These are phyloP conservation scores for Oreohelix idahoensis DNA, from an alignment of 1,140 invertebrate genomes.

Conservation along the genomic window DNA sequence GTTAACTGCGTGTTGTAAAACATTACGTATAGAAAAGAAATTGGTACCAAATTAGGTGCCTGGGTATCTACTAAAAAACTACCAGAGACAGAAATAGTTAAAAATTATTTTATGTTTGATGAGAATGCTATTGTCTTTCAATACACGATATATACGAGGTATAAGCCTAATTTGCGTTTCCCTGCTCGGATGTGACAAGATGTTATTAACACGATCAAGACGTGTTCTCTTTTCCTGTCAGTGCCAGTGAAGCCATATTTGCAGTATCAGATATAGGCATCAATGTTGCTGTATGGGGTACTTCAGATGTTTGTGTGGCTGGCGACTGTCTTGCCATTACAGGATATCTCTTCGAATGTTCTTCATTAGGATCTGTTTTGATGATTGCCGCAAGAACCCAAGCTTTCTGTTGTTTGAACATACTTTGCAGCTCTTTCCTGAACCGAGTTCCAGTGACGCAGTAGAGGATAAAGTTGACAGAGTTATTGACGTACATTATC, in stretches of 20 bases:
- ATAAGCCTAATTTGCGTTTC: no score
- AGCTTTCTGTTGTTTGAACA: slow-evolving; percentile 21
- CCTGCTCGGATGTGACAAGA: no score
- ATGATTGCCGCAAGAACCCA: neutral
- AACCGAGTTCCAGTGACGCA: slow-evolving; percentile 56
- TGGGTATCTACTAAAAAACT: no score
- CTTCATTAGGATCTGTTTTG: neutral
- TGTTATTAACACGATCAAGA: no score
- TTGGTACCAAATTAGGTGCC: no score
- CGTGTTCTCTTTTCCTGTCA: neutral
- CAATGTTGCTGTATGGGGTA: neutral
- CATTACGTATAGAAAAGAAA: no score
- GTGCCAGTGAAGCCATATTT: neutral
- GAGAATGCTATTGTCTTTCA: no score
- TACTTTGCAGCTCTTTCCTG: slow-evolving; percentile 43
- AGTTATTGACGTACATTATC: slow-evolving; percentile 57
- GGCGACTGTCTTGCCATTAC: neutral
- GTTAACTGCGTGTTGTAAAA: no score
- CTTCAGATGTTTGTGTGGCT: neutral
- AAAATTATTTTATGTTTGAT: no score
- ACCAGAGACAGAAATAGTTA: no score
- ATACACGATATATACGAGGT: no score
- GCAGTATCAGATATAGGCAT: neutral
- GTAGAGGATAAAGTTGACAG: slow-evolving; percentile 62
- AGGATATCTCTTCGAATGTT: neutral